A percentile compares a stretch with the other conserved stretches of the same genome.
These are phyloP conservation scores for Synergus itoensis DNA, from an alignment of 2,888 invertebrate genomes.

Conservation along the genomic window DNA sequence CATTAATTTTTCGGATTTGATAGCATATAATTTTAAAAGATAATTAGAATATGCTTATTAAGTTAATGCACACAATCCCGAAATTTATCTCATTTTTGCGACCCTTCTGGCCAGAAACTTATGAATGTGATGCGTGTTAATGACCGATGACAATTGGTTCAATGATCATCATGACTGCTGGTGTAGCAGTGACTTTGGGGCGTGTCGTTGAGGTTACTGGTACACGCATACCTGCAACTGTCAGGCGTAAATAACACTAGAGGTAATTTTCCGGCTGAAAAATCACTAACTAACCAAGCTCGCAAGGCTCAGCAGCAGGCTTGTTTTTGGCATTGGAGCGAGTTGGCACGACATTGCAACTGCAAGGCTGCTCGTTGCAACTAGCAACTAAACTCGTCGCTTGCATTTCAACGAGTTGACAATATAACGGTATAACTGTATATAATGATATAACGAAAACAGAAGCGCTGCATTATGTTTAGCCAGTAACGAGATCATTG, in stretches of 20 bases:
- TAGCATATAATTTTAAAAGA: too few relatives aligned
- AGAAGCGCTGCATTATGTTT: slow-evolving; percentile 10
- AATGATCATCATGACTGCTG: slow-evolving; percentile 23
- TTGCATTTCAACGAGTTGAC: slow-evolving; percentile 25
- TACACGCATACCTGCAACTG: slow-evolving; percentile 44
- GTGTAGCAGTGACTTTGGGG: slow-evolving; percentile 32
- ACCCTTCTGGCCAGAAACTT: neutral
- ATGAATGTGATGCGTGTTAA: slow-evolving; percentile 24
- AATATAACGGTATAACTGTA: neutral
- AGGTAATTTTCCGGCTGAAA: slow-evolving; percentile 68
- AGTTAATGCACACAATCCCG: too few relatives aligned
- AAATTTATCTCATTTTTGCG: neutral
- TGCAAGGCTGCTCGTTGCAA: slow-evolving; percentile 25
- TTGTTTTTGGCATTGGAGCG: slow-evolving; percentile 56
- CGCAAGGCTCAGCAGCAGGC: slow-evolving; percentile 51
- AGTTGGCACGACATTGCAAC: slow-evolving; percentile 49
- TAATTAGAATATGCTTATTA: too few relatives aligned
- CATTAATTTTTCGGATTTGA: too few relatives aligned
- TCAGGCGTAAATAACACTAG: slow-evolving; percentile 62
- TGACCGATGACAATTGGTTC: slow-evolving; percentile 39
- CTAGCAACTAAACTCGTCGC: slow-evolving; percentile 14
- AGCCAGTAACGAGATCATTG: slow-evolving; percentile 17
- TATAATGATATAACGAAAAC: slow-evolving; percentile 12
- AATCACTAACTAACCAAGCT: slow-evolving; percentile 63
- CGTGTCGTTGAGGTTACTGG: slow-evolving; percentile 31